Evolutionary conservation across 1,140 invertebrate genomes (phyloP), one percentile per base, ranked within the genome.

Genomic region (Drosophila novamexicana): DNA sequence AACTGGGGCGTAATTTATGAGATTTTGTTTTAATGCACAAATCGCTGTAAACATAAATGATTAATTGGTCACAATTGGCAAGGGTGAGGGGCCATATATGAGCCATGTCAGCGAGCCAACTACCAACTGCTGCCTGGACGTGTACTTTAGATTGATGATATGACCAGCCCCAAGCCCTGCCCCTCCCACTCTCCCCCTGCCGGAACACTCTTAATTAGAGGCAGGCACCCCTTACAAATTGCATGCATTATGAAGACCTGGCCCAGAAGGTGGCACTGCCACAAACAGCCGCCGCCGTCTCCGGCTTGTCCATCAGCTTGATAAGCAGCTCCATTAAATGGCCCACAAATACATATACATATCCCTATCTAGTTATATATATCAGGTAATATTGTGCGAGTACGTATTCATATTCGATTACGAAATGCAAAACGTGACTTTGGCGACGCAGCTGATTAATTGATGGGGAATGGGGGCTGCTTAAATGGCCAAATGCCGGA

Each of bases 351-450:
- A 54, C 18, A 57, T 61, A 61, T 16, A 29, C 7, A 52, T 64
- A 36, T 29, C 22, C 3, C 39, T 59, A 42, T 62, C 65, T 22
- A 34, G 12, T 39, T 14, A 7, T 34, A 32, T 44, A 14, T 40
- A 40, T 47, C 45, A 37, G 42, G 32, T 58, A 36, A 58, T 32
- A 52, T 54, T 62, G 75, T 78, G 66, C 56, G 58, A 39, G 54
- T 56, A 53, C 65, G 74, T 58, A 59, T 40, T 45, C 66, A 65
- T 47, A 52, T 65, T 61, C 62, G 74, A 77, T 73, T 73, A 58
- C 63, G 45, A 79, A 74, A 79, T 88, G 76, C 73, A 83, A 86
- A 86, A 86, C 83, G 83, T 88, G 83, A 86, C 83, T 83, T 65
- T 70, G 79, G 54, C 76, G 36, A 67, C 63, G 67, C 50, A 36